phyloP scores from a whole-genome alignment of 2,888 invertebrate species.

The Stegophylla sp. region DNA sequence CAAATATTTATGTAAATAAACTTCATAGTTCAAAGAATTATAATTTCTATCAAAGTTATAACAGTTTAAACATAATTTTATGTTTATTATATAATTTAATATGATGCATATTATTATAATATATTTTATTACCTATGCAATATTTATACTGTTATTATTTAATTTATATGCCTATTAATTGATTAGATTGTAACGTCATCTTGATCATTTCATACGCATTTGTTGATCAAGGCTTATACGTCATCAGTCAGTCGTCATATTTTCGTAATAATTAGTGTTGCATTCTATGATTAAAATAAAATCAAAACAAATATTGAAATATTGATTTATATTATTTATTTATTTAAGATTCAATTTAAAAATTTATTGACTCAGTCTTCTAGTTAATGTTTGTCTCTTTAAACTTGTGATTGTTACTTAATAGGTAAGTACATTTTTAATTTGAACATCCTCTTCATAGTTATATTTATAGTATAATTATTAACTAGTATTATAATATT shows the following conservation, averaged over 20 bases:
- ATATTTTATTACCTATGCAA: too few species aligned
- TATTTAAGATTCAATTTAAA: conserved; percentile 26
- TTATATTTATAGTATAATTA: too few species aligned
- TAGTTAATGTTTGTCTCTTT: conserved; percentile 18
- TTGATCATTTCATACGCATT: conserved; percentile 11
- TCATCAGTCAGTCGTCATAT: conserved; percentile 14
- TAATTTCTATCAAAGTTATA: too few species aligned
- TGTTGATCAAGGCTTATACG: conserved; percentile 47
- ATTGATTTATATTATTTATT: background rate
- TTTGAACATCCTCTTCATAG: background rate
- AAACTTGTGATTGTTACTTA: background rate
- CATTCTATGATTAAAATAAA: conserved; percentile 18
- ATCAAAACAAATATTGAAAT: conserved; percentile 26
- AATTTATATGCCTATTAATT: conserved; percentile 17
- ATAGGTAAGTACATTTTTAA: conserved; percentile 9
- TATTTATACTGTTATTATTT: conserved; percentile 23
- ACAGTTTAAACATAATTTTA: too few species aligned
- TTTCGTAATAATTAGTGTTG: conserved; percentile 30
- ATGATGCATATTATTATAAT: too few species aligned
- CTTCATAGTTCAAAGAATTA: too few species aligned
- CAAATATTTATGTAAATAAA: too few species aligned
- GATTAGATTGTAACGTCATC: conserved; percentile 24
- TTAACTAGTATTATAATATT: too few species aligned
- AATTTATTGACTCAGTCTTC: conserved; percentile 26
- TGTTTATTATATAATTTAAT: too few species aligned